A percentile compares a stretch with the other conserved stretches of the same genome.
Evolutionary conservation across 2,113 vertebrate species (phyloP).

Genomic region (Sisor rabdophorus): DNA sequence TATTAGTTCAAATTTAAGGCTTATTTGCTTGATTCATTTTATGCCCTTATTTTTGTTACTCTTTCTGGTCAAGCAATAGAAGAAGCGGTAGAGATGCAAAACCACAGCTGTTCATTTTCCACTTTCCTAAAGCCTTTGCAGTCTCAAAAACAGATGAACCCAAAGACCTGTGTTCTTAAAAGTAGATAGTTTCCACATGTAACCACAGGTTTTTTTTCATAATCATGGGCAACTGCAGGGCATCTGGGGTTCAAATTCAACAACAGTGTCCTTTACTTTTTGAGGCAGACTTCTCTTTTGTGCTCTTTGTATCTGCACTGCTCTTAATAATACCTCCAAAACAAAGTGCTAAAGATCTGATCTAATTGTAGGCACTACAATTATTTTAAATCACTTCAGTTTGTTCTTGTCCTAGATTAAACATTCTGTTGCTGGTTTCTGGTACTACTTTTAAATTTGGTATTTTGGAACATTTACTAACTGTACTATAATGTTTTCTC

Average conservation of each 20-base stretch:
- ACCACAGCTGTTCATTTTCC: slow-evolving; percentile 36
- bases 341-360: too few relatives aligned
- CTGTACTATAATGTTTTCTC: too few relatives aligned
- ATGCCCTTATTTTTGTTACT: neutral
- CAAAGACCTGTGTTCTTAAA: slow-evolving; percentile 29
- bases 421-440: too few relatives aligned
- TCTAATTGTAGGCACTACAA: too few relatives aligned
- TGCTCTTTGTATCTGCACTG: too few relatives aligned
- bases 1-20: too few relatives aligned
- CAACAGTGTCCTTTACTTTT: slow-evolving; percentile 13
- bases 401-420: too few relatives aligned
- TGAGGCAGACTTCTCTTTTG: neutral
- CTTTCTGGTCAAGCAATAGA: neutral
- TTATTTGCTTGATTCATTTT: neutral
- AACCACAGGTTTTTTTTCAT: slow-evolving; percentile 30
- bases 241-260: slow-evolving; percentile 24
- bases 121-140: slow-evolving; percentile 10
- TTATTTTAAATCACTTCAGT: too few relatives aligned
- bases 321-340: too few relatives aligned
- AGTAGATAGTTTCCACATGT: slow-evolving; percentile 44
- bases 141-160: slow-evolving; percentile 25
- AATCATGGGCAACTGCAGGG: slow-evolving; percentile 6
- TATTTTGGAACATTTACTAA: too few relatives aligned
- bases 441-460: too few relatives aligned
- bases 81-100: slow-evolving; percentile 30